Conservation (phyloP, 2,888 invertebrate species). For the Syrista parreyssii region DNA sequence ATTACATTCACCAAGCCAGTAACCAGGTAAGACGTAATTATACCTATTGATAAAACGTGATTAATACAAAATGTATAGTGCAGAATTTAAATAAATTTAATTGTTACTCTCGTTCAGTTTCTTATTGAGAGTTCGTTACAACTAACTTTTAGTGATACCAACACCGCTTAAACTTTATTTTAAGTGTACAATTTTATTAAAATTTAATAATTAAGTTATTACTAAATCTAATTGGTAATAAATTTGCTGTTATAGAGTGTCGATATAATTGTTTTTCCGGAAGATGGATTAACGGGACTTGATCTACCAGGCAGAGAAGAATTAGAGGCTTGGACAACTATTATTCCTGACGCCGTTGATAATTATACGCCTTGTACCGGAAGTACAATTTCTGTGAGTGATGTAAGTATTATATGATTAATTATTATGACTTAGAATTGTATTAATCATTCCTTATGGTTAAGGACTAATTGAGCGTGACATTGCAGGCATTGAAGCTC, state of each 20-base stretch:
- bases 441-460: background rate
- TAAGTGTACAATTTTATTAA: background rate
- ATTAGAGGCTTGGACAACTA: conserved; percentile 41
- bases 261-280: conserved; percentile 73
- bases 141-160: too few species aligned
- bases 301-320: conserved; percentile 55
- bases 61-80: background rate
- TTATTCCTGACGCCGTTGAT: conserved; percentile 38
- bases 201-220: background rate
- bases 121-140: background rate
- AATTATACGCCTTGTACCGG: conserved; percentile 43
- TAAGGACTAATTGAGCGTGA: background rate
- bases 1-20: background rate
- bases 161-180: background rate
- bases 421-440: background rate
- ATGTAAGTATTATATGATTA: conserved; percentile 25
- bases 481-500: conserved; percentile 34
- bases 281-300: conserved; percentile 56
- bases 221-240: background rate
- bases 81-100: background rate
- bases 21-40: background rate
- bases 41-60: background rate
- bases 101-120: background rate
- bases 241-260: conserved; percentile 57
- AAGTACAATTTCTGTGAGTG: conserved; percentile 27